These are phyloP conservation scores for Eupithecia vulgata DNA, from an alignment of 2,888 invertebrate genomes.

Conservation along the genomic window DNA sequence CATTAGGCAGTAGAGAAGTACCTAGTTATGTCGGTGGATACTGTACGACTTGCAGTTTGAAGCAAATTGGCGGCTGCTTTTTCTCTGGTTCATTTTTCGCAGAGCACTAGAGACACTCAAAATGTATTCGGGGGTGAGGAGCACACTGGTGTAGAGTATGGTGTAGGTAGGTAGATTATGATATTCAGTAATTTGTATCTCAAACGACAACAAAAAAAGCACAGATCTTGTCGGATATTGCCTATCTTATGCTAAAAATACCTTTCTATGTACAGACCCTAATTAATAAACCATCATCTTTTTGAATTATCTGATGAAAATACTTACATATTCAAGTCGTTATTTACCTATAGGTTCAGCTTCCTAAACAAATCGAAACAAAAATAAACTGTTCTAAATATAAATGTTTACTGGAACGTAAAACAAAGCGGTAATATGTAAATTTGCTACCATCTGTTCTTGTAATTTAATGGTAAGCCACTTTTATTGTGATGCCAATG, in stretches of 20 bases:
- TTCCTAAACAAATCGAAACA: background rate
- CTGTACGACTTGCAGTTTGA: too few species aligned
- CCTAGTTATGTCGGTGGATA: too few species aligned
- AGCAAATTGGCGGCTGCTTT: too few species aligned
- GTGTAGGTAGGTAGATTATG: background rate
- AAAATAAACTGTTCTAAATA: conserved; percentile 17
- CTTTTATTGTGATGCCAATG: conserved; percentile 50
- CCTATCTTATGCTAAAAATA: too few species aligned
- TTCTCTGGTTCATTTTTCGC: too few species aligned
- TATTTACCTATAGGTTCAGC: background rate
- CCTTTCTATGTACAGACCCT: too few species aligned
- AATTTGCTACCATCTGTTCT: conserved; percentile 53
- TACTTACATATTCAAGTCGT: background rate
- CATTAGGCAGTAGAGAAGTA: too few species aligned
- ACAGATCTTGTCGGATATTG: background rate
- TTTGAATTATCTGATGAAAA: background rate
- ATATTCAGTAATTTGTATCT: background rate
- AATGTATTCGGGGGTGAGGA: too few species aligned
- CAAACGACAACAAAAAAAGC: too few species aligned
- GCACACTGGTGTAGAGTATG: too few species aligned
- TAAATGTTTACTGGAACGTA: conserved; percentile 43
- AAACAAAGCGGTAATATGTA: conserved; percentile 51
- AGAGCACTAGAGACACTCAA: too few species aligned
- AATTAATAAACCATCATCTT: background rate
- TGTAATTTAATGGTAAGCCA: conserved; percentile 49